Evolutionary conservation across 2,888 invertebrate species (phyloP), one percentile per base, ranked within the genome.

Genomic region (Griposia aprilina): DNA sequence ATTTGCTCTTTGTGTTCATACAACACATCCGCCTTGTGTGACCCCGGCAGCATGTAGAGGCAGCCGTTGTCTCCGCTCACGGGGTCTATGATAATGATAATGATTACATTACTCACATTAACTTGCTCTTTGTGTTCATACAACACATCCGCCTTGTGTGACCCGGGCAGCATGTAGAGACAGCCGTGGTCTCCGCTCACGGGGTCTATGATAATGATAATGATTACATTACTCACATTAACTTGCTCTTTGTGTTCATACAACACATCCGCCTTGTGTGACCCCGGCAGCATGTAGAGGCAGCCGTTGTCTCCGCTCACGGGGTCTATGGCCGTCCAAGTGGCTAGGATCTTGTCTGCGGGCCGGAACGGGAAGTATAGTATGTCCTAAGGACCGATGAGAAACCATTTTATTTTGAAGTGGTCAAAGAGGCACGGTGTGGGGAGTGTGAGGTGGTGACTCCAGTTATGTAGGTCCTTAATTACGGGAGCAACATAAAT

Each of bases 351-450:
- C 81, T 97, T 95, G 84, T 98, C 97, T 0, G 98, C 98, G 0
- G 99, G 99, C 65, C 98, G 97, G 93, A 98, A 98, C 17, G 99
- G 98, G 92, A 99, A 98, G 94, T 99, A 99, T 91, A 98, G 98
- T 69, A 98, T 93, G 93, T 99, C 99, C 97, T 98, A 7, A 48
- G 36, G 50, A 36, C 4, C 67, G 26, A 55, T 23, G 23, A 8
- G 63, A 8, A 63, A 41, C 41, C 8, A 63, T 63, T 41, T 63
- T 15, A 63, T 13, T 23, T 41, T 15, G 8, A 63, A 15, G 13
- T 23, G 3, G 36, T 15, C 8, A 63, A 36, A 23, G 36, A 23
- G 36, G 13, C 36, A 7, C 36, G 23, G 23, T 36, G 7, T 63
- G 11, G 36, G 11, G 30, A 20, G 62, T 0, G 17, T 17, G 17